phyloP scores from a whole-genome alignment of 2,113 vertebrate genomes.

The Dromaius novaehollandiae region DNA sequence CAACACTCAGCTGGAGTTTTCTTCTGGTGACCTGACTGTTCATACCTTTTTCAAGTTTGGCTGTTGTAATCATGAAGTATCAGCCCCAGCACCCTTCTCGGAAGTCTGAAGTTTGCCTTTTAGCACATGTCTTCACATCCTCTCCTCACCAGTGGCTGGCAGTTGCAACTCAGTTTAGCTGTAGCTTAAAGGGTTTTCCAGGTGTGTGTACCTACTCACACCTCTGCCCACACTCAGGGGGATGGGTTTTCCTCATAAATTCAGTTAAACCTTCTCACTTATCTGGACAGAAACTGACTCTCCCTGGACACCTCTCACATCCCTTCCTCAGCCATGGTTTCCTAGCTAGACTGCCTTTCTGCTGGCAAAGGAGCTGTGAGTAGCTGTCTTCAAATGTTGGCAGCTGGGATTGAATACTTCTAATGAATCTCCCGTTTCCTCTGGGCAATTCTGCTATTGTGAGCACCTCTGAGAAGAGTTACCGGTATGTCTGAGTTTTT shows the following conservation, averaged over 20 bases:
- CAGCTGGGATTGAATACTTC: background rate
- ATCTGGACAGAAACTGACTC: constrained; percentile 3
- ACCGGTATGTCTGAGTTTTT: background rate
- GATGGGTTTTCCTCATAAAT: background rate
- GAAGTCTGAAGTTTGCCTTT: background rate
- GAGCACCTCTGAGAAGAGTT: background rate
- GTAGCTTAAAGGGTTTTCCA: background rate
- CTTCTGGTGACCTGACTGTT: background rate
- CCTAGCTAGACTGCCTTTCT: constrained; percentile 6
- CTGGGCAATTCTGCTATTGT: background rate
- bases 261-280: background rate
- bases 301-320: constrained; percentile 2
- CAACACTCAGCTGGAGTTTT: background rate
- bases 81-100: background rate
- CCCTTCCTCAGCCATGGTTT: background rate
- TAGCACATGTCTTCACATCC: background rate
- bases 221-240: background rate
- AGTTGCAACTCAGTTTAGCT: background rate
- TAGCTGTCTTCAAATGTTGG: constrained; percentile 21
- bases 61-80: background rate
- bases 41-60: background rate
- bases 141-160: background rate
- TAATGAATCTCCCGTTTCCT: background rate
- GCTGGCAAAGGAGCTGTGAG: constrained; percentile 8
- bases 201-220: background rate